phyloP scores from a whole-genome alignment of 37 sponge, comb jelly and placozoan species.

The Tethya wilhelma region DNA sequence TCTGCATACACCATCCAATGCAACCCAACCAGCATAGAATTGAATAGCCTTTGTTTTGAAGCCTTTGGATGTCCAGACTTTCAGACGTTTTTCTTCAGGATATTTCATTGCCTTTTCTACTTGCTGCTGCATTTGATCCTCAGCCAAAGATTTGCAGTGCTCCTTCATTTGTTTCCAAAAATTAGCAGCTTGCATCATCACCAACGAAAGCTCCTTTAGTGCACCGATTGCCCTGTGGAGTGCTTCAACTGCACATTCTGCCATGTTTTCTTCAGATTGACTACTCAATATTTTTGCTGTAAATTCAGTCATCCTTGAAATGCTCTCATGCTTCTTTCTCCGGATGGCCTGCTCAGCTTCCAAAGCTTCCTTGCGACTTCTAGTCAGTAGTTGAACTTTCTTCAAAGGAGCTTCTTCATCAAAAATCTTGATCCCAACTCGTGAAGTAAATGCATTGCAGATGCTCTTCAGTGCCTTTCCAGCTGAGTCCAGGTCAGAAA shows the following conservation, averaged over 20 bases:
- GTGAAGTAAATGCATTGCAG: constrained; percentile 17
- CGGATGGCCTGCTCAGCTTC: constrained; percentile 6
- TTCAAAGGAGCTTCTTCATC: background rate
- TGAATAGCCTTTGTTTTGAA: constrained; percentile 56
- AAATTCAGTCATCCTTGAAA: constrained; percentile 32
- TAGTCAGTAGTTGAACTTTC: background rate
- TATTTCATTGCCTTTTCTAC: constrained; percentile 44
- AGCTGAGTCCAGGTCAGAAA: constrained; percentile 1
- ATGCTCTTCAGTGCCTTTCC: background rate
- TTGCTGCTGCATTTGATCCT: constrained; percentile 9
- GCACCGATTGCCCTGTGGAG: constrained; percentile 56
- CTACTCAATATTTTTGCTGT: constrained; percentile 17
- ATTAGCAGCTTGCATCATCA: constrained; percentile 66
- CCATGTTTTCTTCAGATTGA: constrained; percentile 19
- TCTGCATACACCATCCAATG: constrained; percentile 49
- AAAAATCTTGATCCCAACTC: no score
- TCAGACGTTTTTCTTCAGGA: constrained; percentile 42
- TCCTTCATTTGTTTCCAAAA: constrained; percentile 72
- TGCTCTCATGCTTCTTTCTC: constrained; percentile 13
- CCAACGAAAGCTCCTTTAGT: constrained; percentile 56
- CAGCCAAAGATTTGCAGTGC: constrained; percentile 50
- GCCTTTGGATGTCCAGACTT: constrained; percentile 32
- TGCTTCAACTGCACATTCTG: constrained; percentile 39
- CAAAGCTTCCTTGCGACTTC: constrained; percentile 10
- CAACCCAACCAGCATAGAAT: constrained; percentile 69